A percentile compares a stretch with the other conserved stretches of the same genome.
Evolutionary conservation across 2,113 vertebrate genomes (phyloP).

Genomic region (Ondatra zibethicus): DNA sequence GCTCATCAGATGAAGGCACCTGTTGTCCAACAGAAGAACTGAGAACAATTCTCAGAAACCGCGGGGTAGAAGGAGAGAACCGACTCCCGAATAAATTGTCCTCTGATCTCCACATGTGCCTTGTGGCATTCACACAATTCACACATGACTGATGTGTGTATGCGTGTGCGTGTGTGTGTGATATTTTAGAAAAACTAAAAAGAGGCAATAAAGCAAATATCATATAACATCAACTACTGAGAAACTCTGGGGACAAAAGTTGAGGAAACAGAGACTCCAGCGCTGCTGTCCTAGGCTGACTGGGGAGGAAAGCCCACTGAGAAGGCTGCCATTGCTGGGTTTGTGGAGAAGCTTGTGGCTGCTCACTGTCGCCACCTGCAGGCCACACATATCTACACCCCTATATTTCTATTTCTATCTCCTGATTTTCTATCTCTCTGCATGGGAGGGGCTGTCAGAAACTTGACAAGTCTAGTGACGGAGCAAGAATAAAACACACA

Average conservation of each 20-base stretch:
- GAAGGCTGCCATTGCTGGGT: not conserved
- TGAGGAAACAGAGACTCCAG: not conserved
- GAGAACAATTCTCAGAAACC: too few species aligned
- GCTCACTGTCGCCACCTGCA: conserved; percentile 6
- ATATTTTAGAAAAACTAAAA: not conserved
- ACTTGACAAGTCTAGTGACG: not conserved
- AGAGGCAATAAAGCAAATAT: not conserved
- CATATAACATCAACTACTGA: not conserved
- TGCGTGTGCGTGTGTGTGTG: not conserved
- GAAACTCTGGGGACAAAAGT: not conserved
- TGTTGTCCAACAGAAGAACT: too few species aligned
- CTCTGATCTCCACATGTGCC: not conserved
- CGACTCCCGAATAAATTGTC: too few species aligned
- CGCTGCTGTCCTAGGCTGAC: not conserved
- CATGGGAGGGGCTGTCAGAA: not conserved
- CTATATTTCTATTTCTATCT: too few species aligned
- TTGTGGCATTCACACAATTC: not conserved
- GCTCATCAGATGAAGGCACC: not conserved
- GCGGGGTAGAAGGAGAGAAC: not conserved
- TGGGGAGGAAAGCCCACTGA: not conserved
- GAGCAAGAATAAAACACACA: not conserved
- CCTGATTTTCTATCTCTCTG: not conserved
- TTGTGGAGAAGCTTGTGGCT: not conserved
- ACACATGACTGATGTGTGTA: too few species aligned
- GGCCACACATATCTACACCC: not conserved